phyloP scores from a whole-genome alignment of 2,888 invertebrate species.

The Nebria salina region DNA sequence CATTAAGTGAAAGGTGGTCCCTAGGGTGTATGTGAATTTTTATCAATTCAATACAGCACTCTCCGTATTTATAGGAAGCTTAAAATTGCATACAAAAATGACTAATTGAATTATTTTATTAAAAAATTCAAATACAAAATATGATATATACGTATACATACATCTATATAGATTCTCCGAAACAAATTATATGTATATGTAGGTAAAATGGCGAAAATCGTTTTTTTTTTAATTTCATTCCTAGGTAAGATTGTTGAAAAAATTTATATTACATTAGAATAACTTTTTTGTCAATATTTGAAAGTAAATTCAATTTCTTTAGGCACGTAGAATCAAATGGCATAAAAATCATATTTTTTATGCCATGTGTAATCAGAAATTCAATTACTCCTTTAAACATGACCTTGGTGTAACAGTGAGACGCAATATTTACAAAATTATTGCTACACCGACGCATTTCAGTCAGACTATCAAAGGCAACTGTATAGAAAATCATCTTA shows the following conservation, averaged over 20 bases:
- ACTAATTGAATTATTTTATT: too few relatives aligned
- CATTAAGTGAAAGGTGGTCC: not conserved
- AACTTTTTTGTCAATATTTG: too few relatives aligned
- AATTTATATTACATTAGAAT: too few relatives aligned
- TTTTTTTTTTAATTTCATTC: too few relatives aligned
- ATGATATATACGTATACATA: too few relatives aligned
- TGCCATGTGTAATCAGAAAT: slow-evolving; percentile 7
- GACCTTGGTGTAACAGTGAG: not conserved
- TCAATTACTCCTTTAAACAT: slow-evolving; percentile 18
- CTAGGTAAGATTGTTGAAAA: too few relatives aligned
- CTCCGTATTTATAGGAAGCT: not conserved
- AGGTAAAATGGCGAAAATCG: too few relatives aligned
- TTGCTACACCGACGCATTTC: slow-evolving; percentile 1
- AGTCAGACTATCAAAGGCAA: not conserved
- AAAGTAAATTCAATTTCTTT: not conserved
- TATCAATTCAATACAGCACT: not conserved
- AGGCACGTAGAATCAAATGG: not conserved
- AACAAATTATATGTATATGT: too few relatives aligned
- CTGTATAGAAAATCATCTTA: not conserved
- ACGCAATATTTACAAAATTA: slow-evolving; percentile 3
- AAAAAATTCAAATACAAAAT: too few relatives aligned
- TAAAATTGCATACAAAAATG: too few relatives aligned
- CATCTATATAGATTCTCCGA: too few relatives aligned
- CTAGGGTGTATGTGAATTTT: not conserved
- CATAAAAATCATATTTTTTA: not conserved